Conservation (phyloP, 2,797 vertebrate species). For the Geotrypetes seraphini region DNA sequence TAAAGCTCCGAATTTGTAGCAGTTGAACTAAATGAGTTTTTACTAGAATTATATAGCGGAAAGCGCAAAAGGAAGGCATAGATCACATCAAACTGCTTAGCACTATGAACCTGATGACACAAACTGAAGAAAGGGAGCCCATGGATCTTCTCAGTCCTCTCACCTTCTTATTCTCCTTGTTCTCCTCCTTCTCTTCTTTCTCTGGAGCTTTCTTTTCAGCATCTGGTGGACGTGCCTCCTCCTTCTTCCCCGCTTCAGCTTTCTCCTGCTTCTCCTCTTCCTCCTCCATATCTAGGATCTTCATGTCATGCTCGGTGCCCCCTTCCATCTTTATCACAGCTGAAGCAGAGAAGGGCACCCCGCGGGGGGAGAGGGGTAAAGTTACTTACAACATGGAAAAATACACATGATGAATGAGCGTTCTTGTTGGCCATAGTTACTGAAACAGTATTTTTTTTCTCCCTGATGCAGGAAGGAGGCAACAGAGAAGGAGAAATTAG, state of each 20-base stretch:
- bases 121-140: background rate
- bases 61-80: too few relatives aligned
- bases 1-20: too few relatives aligned
- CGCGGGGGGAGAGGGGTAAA: background rate
- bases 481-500: too few relatives aligned
- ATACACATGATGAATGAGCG: too few relatives aligned
- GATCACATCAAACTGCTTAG: too few relatives aligned
- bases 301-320: slow-evolving; percentile 77
- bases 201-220: slow-evolving; percentile 55
- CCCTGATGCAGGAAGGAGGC: too few relatives aligned
- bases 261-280: slow-evolving; percentile 68
- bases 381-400: background rate
- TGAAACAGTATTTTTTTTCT: too few relatives aligned
- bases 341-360: slow-evolving; percentile 16
- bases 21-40: too few relatives aligned
- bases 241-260: slow-evolving; percentile 65
- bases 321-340: slow-evolving; percentile 95
- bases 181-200: slow-evolving; percentile 64
- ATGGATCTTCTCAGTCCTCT: accelerated
- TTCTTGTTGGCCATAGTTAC: too few relatives aligned
- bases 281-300: slow-evolving; percentile 80
- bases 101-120: too few relatives aligned
- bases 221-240: slow-evolving; percentile 49
- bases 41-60: too few relatives aligned
- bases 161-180: slow-evolving; percentile 44